A percentile compares a stretch with the other conserved stretches of the same genome.
Conservation (phyloP, 2,113 vertebrate genomes). For the Cyprinus carpio region DNA sequence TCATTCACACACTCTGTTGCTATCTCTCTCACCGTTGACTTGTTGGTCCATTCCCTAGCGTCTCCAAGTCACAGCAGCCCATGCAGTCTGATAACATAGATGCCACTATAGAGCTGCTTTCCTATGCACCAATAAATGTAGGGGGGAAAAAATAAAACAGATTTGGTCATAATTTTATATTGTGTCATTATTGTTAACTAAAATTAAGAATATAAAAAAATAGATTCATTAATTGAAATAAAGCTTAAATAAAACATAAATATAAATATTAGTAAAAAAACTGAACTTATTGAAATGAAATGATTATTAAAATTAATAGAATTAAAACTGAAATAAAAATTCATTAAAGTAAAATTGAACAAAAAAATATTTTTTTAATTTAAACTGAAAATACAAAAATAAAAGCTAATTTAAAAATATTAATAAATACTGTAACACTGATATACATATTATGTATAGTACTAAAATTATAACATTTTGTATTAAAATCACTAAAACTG, state of each 20-base stretch:
- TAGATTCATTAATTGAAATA: neutral
- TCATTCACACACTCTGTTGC: constrained; percentile 45
- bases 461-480: no score
- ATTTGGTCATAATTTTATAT: neutral
- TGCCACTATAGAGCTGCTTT: neutral
- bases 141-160: neutral
- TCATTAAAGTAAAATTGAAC: no score
- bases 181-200: neutral
- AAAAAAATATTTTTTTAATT: no score
- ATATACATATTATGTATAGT: no score
- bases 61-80: constrained; percentile 35
- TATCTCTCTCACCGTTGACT: constrained; percentile 47
- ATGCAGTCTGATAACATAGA: neutral
- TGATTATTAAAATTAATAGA: neutral
- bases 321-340: neutral
- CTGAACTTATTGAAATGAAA: neutral
- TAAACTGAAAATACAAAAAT: neutral
- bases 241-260: neutral
- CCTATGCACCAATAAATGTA: neutral
- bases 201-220: neutral
- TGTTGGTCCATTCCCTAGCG: constrained; percentile 61
- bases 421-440: no score
- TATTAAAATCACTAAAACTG: no score
- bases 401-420: neutral
- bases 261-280: neutral